These are phyloP conservation scores for Himantopus leucocephalus DNA, from an alignment of 2,113 vertebrate species.

Conservation along the genomic window DNA sequence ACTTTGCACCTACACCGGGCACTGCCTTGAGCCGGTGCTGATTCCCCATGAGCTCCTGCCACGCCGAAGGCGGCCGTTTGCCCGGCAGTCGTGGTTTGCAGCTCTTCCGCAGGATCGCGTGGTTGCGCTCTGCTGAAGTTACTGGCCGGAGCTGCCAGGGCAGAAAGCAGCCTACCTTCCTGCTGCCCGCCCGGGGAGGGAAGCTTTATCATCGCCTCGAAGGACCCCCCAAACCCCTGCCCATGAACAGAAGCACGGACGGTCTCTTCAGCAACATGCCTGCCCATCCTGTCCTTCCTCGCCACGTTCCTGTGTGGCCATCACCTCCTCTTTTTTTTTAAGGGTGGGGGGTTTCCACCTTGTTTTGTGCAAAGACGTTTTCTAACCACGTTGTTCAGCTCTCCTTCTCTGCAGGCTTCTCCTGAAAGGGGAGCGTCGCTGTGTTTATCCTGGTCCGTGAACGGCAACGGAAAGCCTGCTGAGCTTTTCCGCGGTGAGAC, in stretches of 20 bases:
- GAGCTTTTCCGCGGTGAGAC: neutral
- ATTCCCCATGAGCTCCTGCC: neutral
- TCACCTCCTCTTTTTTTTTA: neutral
- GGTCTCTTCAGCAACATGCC: neutral
- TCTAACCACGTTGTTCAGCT: neutral
- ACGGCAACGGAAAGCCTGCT: neutral
- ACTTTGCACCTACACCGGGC: neutral
- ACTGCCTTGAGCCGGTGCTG: neutral
- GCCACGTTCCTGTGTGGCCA: neutral
- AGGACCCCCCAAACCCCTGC: too few species aligned
- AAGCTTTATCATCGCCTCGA: neutral
- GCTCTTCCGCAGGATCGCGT: neutral
- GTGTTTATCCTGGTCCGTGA: neutral
- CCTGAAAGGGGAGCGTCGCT: neutral
- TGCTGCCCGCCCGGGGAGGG: neutral
- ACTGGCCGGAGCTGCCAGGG: neutral
- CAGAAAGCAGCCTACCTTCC: neutral
- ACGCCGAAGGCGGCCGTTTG: accelerated
- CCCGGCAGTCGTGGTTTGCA: neutral
- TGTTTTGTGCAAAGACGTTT: neutral
- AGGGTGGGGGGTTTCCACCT: neutral
- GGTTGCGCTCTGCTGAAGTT: neutral
- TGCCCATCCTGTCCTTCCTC: neutral
- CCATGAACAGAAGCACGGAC: neutral
- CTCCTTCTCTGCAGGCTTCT: neutral